Conservation (phyloP, 92 coral and sea anemone genomes). For the Epizoanthus stellaris region DNA sequence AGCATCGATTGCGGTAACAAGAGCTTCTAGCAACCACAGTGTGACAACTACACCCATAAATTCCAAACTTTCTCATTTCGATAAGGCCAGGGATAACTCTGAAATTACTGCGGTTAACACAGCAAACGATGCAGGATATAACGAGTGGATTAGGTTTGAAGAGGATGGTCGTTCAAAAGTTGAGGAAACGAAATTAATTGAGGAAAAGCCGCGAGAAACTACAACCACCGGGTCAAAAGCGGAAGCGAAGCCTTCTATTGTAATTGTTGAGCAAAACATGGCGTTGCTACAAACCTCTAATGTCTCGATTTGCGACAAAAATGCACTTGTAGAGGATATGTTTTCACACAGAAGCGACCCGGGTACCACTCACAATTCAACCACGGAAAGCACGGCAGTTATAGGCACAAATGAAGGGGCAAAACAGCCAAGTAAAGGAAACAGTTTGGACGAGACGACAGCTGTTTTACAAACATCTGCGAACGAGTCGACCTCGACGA, state of each 20-base stretch:
- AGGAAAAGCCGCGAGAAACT: constrained; percentile 10
- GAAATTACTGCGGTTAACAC: neutral
- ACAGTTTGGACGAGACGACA: constrained; percentile 15
- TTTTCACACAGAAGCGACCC: constrained; percentile 25
- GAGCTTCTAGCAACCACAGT: constrained; percentile 14
- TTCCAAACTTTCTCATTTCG: constrained; percentile 26
- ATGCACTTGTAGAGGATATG: constrained; percentile 45
- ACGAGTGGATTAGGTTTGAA: constrained; percentile 30
- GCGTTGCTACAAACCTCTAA: constrained; percentile 28
- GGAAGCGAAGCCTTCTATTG: constrained; percentile 14
- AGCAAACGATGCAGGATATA: neutral
- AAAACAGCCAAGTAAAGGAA: constrained; percentile 17
- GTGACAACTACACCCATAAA: constrained; percentile 31
- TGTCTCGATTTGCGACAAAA: constrained; percentile 30
- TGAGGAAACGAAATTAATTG: neutral
- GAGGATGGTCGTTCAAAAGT: neutral
- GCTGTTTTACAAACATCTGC: constrained; percentile 39
- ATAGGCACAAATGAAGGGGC: constrained; percentile 11
- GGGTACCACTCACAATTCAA: neutral
- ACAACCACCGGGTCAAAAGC: neutral
- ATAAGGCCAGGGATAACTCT: constrained; percentile 8
- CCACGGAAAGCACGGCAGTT: neutral
- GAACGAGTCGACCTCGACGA: neutral
- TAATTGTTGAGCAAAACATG: constrained; percentile 35
- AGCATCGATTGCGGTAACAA: constrained; percentile 11